These are phyloP conservation scores for Parotocinclus haroldoi DNA, from an alignment of 2,797 vertebrate species.

Conservation along the genomic window DNA sequence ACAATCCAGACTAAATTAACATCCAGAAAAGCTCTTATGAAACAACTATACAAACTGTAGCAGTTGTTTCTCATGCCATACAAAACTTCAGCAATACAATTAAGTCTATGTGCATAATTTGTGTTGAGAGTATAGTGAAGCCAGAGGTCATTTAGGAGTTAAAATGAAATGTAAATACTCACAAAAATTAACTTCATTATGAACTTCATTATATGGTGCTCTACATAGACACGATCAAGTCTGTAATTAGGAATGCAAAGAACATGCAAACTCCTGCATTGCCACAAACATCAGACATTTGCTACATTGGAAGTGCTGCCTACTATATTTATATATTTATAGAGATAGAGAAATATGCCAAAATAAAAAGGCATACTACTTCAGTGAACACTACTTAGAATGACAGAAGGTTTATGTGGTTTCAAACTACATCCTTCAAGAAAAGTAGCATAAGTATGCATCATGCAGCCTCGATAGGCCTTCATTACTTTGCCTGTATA, in stretches of 20 bases:
- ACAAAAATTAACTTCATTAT: no score
- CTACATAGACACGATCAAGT: neutral
- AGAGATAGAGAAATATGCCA: neutral
- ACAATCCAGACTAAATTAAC: no score
- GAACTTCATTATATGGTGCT: no score
- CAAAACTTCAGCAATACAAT: no score
- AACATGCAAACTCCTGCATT: no score
- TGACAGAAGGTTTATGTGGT: neutral
- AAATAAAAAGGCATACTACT: neutral
- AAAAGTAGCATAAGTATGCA: slow-evolving; percentile 63
- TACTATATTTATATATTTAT: neutral
- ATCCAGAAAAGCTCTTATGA: no score
- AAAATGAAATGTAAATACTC: neutral
- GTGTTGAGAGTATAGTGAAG: neutral
- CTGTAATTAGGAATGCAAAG: neutral
- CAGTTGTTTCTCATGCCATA: no score
- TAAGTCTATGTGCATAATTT: neutral
- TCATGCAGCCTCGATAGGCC: slow-evolving; percentile 45
- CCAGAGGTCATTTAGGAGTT: neutral
- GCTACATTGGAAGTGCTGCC: slow-evolving; percentile 32
- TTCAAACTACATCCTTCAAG: slow-evolving; percentile 56
- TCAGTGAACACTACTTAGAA: neutral
- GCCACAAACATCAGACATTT: neutral
- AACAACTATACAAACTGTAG: no score
- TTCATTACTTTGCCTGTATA: slow-evolving; percentile 45